Conservation (phyloP, 2,113 vertebrate genomes). For the Peromyscus leucopus region DNA sequence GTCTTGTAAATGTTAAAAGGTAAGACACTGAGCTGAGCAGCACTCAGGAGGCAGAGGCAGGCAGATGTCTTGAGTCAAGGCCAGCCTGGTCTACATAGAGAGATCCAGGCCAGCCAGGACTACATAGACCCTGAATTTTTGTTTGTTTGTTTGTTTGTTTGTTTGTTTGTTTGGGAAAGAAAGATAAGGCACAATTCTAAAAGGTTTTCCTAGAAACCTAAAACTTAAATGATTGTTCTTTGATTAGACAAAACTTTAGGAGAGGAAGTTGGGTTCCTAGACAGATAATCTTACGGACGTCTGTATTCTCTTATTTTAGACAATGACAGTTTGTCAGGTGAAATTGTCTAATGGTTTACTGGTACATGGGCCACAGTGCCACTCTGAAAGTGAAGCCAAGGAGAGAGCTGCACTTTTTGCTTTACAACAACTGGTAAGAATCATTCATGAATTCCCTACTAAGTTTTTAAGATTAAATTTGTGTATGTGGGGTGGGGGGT, state of each 20-base stretch:
- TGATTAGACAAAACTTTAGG: not conserved
- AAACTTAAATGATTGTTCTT: conserved; percentile 45
- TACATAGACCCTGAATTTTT: not conserved
- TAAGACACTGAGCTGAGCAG: not conserved
- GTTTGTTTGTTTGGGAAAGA: not conserved
- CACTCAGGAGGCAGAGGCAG: not conserved
- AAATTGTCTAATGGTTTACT: conserved; percentile 95
- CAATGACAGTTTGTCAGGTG: conserved; percentile 94
- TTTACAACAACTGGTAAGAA: conserved; percentile 94
- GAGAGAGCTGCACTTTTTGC: conserved; percentile 96
- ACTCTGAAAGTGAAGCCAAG: conserved; percentile 95
- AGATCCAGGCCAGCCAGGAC: not conserved
- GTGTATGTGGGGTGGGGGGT: too few species aligned
- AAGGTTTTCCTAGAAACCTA: not conserved
- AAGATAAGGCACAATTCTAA: not conserved
- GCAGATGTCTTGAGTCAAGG: not conserved
- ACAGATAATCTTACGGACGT: conserved; percentile 31
- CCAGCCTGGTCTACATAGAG: not conserved
- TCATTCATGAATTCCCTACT: not conserved
- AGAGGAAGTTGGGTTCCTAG: not conserved
- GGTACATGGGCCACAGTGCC: conserved; percentile 95
- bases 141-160: not conserved
- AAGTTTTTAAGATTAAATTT: not conserved
- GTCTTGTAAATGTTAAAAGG: conserved; percentile 39
- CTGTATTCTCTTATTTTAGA: conserved; percentile 86